Percentiles rank a stretch among this genome's conserved stretches.
These are phyloP conservation scores for Argyra leucocephala DNA, from an alignment of 2,888 invertebrate genomes.

Conservation along the genomic window DNA sequence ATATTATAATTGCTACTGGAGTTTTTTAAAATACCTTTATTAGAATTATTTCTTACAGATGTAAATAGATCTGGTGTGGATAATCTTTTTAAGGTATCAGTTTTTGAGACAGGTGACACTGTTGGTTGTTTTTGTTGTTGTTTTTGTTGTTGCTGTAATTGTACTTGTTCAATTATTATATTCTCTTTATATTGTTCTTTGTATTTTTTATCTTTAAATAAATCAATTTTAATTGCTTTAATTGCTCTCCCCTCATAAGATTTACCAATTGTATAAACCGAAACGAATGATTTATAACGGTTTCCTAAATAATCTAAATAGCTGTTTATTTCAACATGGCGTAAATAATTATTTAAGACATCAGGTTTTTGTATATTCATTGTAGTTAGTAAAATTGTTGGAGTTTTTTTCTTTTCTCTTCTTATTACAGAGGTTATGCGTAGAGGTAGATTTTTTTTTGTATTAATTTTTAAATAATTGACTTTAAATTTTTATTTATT, in stretches of 20 bases:
- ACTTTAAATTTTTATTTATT: too few relatives aligned
- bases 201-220: conserved; percentile 26
- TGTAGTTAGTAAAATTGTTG: too few relatives aligned
- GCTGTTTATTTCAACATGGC: conserved; percentile 35
- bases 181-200: conserved; percentile 29
- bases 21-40: too few relatives aligned
- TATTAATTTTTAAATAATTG: too few relatives aligned
- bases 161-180: conserved; percentile 10
- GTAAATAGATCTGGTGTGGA: too few relatives aligned
- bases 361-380: conserved; percentile 28
- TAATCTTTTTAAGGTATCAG: too few relatives aligned
- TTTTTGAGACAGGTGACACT: too few relatives aligned
- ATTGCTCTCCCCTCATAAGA: conserved; percentile 36
- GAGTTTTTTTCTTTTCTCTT: too few relatives aligned
- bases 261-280: conserved; percentile 33
- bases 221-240: conserved; percentile 38
- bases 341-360: conserved; percentile 33
- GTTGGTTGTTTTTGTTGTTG: conserved; percentile 18
- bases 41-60: too few relatives aligned
- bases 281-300: conserved; percentile 33
- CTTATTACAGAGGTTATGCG: too few relatives aligned
- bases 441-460: too few relatives aligned
- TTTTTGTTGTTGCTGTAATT: conserved; percentile 14
- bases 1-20: too few relatives aligned
- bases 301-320: conserved; percentile 36